Evolutionary conservation across 1,140 invertebrate genomes (phyloP).

Genomic region (Drosophila biarmipes): DNA sequence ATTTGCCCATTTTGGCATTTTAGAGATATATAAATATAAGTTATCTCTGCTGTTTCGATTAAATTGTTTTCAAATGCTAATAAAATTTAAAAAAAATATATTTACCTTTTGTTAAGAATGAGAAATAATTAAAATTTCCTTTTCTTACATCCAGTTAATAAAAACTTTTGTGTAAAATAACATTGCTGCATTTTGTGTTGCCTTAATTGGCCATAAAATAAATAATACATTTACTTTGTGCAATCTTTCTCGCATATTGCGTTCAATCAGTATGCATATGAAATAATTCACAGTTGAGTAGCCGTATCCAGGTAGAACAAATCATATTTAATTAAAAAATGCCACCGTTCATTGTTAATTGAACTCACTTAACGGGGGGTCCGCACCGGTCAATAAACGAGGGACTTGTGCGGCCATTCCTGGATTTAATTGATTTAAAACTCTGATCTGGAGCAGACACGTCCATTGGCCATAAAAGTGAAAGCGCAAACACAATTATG

Average conservation of each 20-base stretch:
- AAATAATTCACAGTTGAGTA: slow-evolving; percentile 14
- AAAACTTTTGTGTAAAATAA: no score
- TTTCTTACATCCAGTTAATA: not conserved
- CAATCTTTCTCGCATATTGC: not conserved
- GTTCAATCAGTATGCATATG: not conserved
- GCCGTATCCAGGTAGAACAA: slow-evolving; percentile 18
- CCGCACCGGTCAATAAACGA: slow-evolving; percentile 7
- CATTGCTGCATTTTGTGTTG: not conserved
- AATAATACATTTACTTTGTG: not conserved
- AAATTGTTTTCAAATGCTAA: no score
- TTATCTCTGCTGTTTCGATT: no score
- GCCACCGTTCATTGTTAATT: slow-evolving; percentile 16
- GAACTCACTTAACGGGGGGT: slow-evolving; percentile 24
- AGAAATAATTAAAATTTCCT: no score
- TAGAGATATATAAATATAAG: no score
- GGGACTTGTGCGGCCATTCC: slow-evolving; percentile 15
- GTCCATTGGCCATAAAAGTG: slow-evolving; percentile 41
- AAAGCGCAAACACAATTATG: slow-evolving; percentile 71
- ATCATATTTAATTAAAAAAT: slow-evolving; percentile 37
- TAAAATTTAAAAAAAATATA: no score
- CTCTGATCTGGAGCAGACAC: slow-evolving; percentile 34
- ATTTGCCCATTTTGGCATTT: no score
- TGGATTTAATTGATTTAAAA: slow-evolving; percentile 63
- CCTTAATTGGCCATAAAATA: not conserved
- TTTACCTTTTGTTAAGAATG: no score